Evolutionary conservation across 2,797 vertebrate genomes (phyloP), one percentile per base, ranked within the genome.

Genomic region (Cryptoprocta ferox): DNA sequence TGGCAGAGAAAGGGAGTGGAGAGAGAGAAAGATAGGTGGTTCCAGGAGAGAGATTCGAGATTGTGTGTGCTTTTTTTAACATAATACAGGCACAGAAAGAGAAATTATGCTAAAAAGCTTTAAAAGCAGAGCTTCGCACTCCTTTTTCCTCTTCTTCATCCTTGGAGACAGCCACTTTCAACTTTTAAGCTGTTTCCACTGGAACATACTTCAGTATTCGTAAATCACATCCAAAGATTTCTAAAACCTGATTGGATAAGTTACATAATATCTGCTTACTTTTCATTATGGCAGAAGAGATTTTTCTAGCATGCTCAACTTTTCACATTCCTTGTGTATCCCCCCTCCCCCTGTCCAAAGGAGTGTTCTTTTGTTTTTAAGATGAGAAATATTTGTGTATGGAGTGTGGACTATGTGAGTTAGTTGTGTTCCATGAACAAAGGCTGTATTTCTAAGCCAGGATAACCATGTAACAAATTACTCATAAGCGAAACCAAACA

Each of bases 151-250:
- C 28, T 66, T 91, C 11, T 32, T 91, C 12, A 91, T 75, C 28
- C 28, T 11, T 42, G 79, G n/a, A 89, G 53, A 32, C 24, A 94
- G 35, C 66, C 24, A 53, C 83, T 89, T 93, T 93, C 59, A 92
- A 79, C 63, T 91, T 96, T 61, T 19, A 88, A 85, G 24, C n/a
- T 70, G 9, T 84, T 35, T 92, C 53, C 97, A 91, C 65, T 93
- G 76, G 65, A 45, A 75, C 12, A 48, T 80, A 85, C 3, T 3
- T 87, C 16, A 19, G 21, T 83, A 63, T 87, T 96, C 82, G 71
- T 42, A 92, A 91, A 61, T 95, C 59, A 86, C 88, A 91, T 48
- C 16, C 78, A 84, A 78, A 78, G 85, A 48, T 39, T 87, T 50
- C 71, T 94, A 13, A 93, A 78, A 91, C 14, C 76, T 82, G 37